phyloP scores from a whole-genome alignment of 2,888 invertebrate species.

The Dione juno region DNA sequence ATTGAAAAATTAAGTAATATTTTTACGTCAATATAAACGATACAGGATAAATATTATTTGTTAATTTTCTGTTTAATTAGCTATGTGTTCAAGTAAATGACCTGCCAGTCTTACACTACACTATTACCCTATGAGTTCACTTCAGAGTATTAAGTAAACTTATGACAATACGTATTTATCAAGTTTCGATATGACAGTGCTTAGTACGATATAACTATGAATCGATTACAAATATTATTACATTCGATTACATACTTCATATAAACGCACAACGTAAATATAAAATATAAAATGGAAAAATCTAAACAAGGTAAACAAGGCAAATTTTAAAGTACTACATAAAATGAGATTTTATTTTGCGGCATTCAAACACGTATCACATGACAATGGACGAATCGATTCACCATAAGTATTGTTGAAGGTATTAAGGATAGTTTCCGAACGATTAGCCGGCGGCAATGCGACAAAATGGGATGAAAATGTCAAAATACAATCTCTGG shows the following conservation, averaged over 20 bases:
- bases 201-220: too few relatives aligned
- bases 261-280: too few relatives aligned
- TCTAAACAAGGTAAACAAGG: too few relatives aligned
- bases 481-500: conserved; percentile 80
- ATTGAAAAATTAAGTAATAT: neutral
- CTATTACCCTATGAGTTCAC: neutral
- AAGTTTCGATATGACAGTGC: too few relatives aligned
- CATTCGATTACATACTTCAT: too few relatives aligned
- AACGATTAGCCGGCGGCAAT: conserved; percentile 76
- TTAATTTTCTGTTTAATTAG: neutral
- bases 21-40: neutral
- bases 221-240: neutral
- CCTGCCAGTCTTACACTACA: neutral
- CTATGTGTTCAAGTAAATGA: neutral
- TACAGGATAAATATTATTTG: neutral
- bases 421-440: conserved; percentile 56
- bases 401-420: conserved; percentile 52
- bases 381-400: conserved; percentile 46
- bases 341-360: conserved; percentile 43
- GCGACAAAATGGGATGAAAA: conserved; percentile 78
- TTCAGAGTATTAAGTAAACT: neutral
- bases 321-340: neutral
- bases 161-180: neutral
- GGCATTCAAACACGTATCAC: conserved; percentile 47
- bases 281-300: too few relatives aligned